A percentile compares a stretch with the other conserved stretches of the same genome.
Evolutionary conservation across 2,888 invertebrate genomes (phyloP).

Genomic region (Epirrita christyi): DNA sequence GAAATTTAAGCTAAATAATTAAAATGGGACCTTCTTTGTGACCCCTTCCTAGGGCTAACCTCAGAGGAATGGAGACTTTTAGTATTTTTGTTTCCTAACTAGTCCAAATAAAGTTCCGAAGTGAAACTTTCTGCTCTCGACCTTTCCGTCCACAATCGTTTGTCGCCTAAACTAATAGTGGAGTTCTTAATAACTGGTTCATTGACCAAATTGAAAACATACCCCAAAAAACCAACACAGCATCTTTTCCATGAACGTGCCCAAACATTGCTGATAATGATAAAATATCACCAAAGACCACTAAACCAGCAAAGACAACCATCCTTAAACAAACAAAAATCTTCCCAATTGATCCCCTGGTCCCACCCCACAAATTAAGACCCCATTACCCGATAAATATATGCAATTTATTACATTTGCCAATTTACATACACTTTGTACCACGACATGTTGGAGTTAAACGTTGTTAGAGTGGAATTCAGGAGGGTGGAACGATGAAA

Average conservation of each 20-base stretch:
- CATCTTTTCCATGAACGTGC: constrained; percentile 43
- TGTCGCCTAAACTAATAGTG: too few relatives aligned
- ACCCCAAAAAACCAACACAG: constrained; percentile 45
- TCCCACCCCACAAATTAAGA: constrained; percentile 68
- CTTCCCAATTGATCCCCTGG: constrained; percentile 52
- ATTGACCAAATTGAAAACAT: constrained; percentile 1
- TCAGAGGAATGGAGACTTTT: too few relatives aligned
- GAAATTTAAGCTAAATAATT: too few relatives aligned
- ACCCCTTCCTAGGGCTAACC: too few relatives aligned
- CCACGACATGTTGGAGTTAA: constrained; percentile 71
- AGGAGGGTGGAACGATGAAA: constrained; percentile 41
- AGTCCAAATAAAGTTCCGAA: too few relatives aligned
- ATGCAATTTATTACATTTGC: constrained; percentile 83
- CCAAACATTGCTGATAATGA: constrained; percentile 26
- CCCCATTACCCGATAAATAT: constrained; percentile 79
- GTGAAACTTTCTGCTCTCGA: too few relatives aligned
- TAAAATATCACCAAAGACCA: constrained; percentile 4
- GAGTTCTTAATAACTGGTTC: background rate
- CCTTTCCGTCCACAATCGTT: too few relatives aligned
- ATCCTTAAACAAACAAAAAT: constrained; percentile 44
- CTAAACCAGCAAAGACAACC: constrained; percentile 7
- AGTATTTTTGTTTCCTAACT: too few relatives aligned
- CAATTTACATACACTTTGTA: constrained; percentile 81
- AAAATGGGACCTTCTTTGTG: too few relatives aligned
- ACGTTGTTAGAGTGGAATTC: constrained; percentile 62